phyloP scores from a whole-genome alignment of 2,797 vertebrate species.

The Furcifer pardalis region DNA sequence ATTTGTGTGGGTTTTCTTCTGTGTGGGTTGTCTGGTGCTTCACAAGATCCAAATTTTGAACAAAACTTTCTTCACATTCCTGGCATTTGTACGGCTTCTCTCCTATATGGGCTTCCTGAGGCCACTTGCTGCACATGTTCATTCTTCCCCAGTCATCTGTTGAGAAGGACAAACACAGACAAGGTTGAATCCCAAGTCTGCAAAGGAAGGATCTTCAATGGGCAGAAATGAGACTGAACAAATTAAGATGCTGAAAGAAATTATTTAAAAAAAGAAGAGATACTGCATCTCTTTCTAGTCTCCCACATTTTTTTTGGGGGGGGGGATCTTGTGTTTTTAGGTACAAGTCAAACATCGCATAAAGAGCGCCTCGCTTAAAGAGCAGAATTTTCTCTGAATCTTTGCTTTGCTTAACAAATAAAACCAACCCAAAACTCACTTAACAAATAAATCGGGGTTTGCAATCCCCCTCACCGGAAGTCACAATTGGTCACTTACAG shows the following conservation, averaged over 20 bases:
- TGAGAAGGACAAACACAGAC: neutral
- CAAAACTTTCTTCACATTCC: neutral
- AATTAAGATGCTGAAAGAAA: neutral
- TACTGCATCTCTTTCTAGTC: neutral
- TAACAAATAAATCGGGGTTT: no score
- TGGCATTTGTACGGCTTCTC: neutral
- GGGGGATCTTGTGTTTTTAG: no score
- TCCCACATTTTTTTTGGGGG: no score
- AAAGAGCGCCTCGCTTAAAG: no score
- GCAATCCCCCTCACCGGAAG: no score
- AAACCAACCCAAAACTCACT: no score
- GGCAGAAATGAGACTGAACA: neutral
- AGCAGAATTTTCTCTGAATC: no score
- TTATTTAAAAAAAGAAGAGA: neutral
- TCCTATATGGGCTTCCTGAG: neutral
- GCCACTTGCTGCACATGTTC: neutral
- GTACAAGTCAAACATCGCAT: no score
- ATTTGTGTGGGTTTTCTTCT: neutral
- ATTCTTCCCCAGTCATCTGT: neutral
- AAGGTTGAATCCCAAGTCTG: neutral
- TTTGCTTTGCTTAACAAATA: no score
- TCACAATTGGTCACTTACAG: no score
- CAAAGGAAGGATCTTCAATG: neutral
- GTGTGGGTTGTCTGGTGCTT: constrained; percentile 65
- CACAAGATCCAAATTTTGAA: constrained; percentile 40